Percentiles rank a stretch among this genome's conserved stretches.
These are phyloP conservation scores for Pelusios castaneus DNA, from an alignment of 2,113 vertebrate species.

Conservation along the genomic window DNA sequence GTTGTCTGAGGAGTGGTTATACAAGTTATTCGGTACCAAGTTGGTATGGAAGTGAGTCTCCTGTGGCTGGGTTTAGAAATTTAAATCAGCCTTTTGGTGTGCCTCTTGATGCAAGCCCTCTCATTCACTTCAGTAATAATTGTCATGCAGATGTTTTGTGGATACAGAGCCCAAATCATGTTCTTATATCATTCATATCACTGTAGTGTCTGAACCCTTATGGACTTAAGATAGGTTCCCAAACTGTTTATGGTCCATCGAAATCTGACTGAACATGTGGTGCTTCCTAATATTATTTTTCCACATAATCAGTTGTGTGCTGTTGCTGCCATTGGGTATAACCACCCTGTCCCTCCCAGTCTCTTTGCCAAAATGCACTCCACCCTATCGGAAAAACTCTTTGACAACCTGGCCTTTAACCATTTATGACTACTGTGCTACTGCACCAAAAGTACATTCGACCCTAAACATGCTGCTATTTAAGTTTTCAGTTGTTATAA, in stretches of 20 bases:
- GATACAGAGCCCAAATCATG: background rate
- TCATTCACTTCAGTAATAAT: background rate
- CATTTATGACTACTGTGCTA: background rate
- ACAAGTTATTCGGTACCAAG: fast-evolving
- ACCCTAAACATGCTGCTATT: background rate
- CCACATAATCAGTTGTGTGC: background rate
- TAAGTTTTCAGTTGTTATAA: background rate
- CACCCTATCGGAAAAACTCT: background rate
- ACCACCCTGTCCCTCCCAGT: background rate
- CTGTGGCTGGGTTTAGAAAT: background rate
- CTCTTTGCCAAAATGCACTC: background rate
- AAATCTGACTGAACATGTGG: background rate
- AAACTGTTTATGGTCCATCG: background rate
- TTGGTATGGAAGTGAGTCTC: background rate
- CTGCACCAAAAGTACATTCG: background rate
- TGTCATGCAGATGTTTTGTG: background rate
- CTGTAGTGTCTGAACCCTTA: background rate
- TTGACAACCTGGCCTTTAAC: background rate
- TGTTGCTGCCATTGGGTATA: background rate
- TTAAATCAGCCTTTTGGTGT: fast-evolving
- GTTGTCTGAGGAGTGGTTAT: fast-evolving
- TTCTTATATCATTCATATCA: background rate
- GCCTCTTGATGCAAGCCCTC: background rate
- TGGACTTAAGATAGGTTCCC: background rate
- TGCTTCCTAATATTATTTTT: background rate